Conservation (phyloP, 2,888 invertebrate species). For the Clunio marinus region DNA sequence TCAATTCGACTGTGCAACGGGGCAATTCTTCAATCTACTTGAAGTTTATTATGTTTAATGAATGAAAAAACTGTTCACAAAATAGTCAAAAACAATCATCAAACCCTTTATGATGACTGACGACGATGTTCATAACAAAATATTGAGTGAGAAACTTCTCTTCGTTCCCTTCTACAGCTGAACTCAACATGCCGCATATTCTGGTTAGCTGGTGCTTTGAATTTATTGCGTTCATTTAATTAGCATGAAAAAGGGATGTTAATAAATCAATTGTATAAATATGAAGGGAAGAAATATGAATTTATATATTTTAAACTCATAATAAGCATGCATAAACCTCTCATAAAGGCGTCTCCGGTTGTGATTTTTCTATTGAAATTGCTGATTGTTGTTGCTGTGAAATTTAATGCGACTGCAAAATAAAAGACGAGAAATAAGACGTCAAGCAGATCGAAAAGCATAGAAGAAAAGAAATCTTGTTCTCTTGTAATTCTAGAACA, state of each 20-base stretch:
- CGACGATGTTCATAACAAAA: neutral
- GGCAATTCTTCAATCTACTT: slow-evolving; percentile 2
- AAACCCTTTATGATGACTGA: neutral
- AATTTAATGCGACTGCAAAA: neutral
- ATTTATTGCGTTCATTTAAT: slow-evolving; percentile 39
- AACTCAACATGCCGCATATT: slow-evolving; percentile 20
- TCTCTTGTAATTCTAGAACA: too few species aligned
- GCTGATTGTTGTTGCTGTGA: slow-evolving; percentile 1
- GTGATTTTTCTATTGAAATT: neutral
- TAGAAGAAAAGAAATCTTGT: too few species aligned
- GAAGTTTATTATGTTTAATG: slow-evolving; percentile 9
- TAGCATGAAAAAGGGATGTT: slow-evolving; percentile 39
- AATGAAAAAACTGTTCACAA: neutral
- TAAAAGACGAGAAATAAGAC: neutral
- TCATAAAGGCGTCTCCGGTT: slow-evolving; percentile 18
- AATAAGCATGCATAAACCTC: slow-evolving; percentile 27
- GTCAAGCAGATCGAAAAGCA: too few species aligned
- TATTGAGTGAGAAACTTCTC: neutral
- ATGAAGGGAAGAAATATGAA: slow-evolving; percentile 4
- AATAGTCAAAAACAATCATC: neutral
- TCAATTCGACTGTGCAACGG: neutral
- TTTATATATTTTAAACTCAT: neutral
- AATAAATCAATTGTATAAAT: slow-evolving; percentile 37
- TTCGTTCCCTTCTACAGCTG: neutral
- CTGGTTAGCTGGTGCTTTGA: slow-evolving; percentile 32